Base-by-base conservation (phyloP, 2,888 invertebrate species). In the Tipula vernalis region DNA sequence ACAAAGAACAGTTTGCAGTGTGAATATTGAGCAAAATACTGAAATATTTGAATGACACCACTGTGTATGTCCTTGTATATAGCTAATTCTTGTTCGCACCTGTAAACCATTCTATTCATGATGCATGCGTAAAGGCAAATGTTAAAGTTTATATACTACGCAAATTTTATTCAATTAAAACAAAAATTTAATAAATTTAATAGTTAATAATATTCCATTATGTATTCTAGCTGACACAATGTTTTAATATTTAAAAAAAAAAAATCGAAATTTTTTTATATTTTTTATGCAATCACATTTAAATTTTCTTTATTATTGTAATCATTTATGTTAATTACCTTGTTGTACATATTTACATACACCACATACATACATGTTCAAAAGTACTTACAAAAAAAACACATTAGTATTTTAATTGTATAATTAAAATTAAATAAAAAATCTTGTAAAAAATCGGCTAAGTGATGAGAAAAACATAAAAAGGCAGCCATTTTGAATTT, bases 191-290 rank as follows among this genome's bases (percentile, higher is more conserved):
- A 28, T 71, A 71, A 28, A 28, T 71, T 71, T 71, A 28, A 71
- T 71, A 28, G 28, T 28, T 71, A 71, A 28, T 71, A 71, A 71
- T 71, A 71, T 71, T 71, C 28, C 71, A 71, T 71, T 71, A 71
- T 71, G 28, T 71, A 71, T 71, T 71, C 41, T 84, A 84, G 84
- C 84, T 84, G 84, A 84, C 84, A 84, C 84, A 84, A 84, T 84
- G 84, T 84, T 84, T 84, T 36, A 71, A 71, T 71, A 28, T 71
- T 71, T 10, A 71, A 71, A 28, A 71, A 28, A 28, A 18, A 51
- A 15, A 51, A 51, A 44, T 12, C 12, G 3, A 3, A 44, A 12
- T 44, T 10, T 28, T 2, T 71, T 71, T 71, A 71, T 71, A 71
- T 71, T 71, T 28, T 28, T 71, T 71, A 71, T 71, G 71, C 71